Evolutionary conservation across 2,113 vertebrate species (phyloP).

Genomic region (Barnardius zonarius): DNA sequence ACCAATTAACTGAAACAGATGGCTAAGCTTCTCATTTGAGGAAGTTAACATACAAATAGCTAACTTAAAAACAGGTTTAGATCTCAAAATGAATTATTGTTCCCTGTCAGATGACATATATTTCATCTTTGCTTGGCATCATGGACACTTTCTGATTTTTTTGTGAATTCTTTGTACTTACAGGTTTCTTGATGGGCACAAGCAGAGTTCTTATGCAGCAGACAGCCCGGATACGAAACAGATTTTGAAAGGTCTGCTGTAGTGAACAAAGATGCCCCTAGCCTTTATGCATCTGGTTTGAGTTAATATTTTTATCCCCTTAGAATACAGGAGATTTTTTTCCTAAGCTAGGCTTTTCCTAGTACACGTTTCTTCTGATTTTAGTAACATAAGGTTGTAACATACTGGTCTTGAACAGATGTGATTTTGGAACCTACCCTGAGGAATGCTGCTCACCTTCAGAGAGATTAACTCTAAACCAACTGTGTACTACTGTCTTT

Average conservation of each 20-base stretch:
- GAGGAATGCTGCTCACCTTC: not conserved
- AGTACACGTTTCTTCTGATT: slow-evolving; percentile 36
- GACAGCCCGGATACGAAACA: not conserved
- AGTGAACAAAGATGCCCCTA: not conserved
- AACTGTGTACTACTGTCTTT: not conserved
- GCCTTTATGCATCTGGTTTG: slow-evolving; percentile 1
- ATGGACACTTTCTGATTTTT: not conserved
- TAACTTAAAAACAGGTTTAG: not conserved
- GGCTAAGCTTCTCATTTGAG: not conserved
- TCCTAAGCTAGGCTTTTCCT: slow-evolving; percentile 24
- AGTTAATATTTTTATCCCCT: slow-evolving; percentile 43
- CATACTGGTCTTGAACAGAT: not conserved
- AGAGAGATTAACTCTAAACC: not conserved
- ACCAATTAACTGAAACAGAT: not conserved
- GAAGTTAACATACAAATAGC: slow-evolving; percentile 6
- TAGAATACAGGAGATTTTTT: not conserved
- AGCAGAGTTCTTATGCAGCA: not conserved
- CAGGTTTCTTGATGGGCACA: not conserved
- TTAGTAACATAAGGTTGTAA: slow-evolving; percentile 8
- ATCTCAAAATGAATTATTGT: not conserved
- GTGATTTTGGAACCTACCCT: not conserved
- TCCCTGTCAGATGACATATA: not conserved
- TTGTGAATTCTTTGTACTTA: not conserved
- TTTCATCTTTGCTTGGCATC: not conserved
- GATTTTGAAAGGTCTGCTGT: not conserved